Percentiles rank a stretch among this genome's conserved stretches.
These are phyloP conservation scores for Lymantria monacha DNA, from an alignment of 2,888 invertebrate genomes.

Conservation along the genomic window DNA sequence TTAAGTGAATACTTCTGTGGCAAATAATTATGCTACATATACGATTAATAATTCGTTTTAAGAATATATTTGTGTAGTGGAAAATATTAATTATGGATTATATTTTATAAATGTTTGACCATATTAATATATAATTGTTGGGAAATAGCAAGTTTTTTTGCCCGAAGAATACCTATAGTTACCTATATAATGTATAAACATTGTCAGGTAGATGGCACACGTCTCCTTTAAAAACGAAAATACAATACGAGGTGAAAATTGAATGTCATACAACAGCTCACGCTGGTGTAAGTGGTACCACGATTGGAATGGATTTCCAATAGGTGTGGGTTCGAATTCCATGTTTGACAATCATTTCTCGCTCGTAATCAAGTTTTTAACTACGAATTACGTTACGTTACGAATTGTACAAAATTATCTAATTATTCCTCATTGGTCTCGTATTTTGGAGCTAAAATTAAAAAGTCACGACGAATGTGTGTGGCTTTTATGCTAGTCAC, in stretches of 20 bases:
- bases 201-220: too few relatives aligned
- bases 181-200: too few relatives aligned
- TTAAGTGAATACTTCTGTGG: too few relatives aligned
- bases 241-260: too few relatives aligned
- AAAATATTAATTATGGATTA: constrained; percentile 5
- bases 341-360: too few relatives aligned
- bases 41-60: neutral
- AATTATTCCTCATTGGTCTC: constrained; percentile 11
- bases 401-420: constrained; percentile 22
- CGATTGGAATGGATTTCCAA: too few relatives aligned
- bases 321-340: too few relatives aligned
- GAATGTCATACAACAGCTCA: too few relatives aligned
- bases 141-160: constrained; percentile 2
- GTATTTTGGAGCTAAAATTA: neutral
- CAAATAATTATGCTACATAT: neutral
- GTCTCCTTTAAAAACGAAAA: too few relatives aligned
- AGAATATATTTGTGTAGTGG: neutral
- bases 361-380: constrained; percentile 14
- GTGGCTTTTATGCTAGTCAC: constrained; percentile 10
- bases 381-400: too few relatives aligned
- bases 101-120: constrained; percentile 3
- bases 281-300: too few relatives aligned
- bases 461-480: neutral
- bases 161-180: too few relatives aligned
- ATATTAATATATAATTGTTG: constrained; percentile 11